phyloP scores from a whole-genome alignment of 2,888 invertebrate genomes.

The Tinea trinotella region DNA sequence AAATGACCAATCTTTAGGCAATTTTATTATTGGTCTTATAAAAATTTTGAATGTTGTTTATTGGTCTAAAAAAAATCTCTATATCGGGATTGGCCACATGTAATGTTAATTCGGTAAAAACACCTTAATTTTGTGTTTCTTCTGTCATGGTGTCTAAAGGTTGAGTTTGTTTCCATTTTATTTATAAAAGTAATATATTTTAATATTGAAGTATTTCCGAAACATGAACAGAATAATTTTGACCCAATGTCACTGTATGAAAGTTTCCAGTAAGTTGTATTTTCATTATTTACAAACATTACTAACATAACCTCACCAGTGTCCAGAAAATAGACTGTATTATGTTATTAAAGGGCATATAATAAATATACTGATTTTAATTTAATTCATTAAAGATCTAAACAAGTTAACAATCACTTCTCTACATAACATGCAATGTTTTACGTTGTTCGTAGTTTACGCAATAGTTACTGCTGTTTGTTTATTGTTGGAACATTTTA shows the following conservation, averaged over 20 bases:
- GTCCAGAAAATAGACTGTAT: not conserved
- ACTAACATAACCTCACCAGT: constrained; percentile 18
- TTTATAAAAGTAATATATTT: constrained; percentile 28
- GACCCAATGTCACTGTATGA: constrained; percentile 50
- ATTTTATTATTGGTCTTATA: not conserved
- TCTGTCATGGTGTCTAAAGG: constrained; percentile 55
- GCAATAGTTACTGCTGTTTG: constrained; percentile 2
- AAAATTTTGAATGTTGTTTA: not conserved
- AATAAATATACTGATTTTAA: too few relatives aligned
- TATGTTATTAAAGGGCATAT: not conserved
- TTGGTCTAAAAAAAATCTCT: not conserved
- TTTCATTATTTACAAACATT: constrained; percentile 9
- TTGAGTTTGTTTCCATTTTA: constrained; percentile 62
- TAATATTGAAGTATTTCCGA: constrained; percentile 27
- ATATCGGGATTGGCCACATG: not conserved
- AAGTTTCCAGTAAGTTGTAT: constrained; percentile 52
- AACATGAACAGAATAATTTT: constrained; percentile 59
- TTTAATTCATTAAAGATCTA: too few relatives aligned
- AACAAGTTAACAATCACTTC: not conserved
- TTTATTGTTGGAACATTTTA: not conserved
- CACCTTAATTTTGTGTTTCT: constrained; percentile 6
- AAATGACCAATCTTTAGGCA: not conserved
- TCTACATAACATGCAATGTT: not conserved
- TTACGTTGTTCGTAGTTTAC: constrained; percentile 5
- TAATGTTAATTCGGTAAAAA: not conserved